Conservation (phyloP, 2,113 vertebrate genomes). For the Dromaius novaehollandiae region DNA sequence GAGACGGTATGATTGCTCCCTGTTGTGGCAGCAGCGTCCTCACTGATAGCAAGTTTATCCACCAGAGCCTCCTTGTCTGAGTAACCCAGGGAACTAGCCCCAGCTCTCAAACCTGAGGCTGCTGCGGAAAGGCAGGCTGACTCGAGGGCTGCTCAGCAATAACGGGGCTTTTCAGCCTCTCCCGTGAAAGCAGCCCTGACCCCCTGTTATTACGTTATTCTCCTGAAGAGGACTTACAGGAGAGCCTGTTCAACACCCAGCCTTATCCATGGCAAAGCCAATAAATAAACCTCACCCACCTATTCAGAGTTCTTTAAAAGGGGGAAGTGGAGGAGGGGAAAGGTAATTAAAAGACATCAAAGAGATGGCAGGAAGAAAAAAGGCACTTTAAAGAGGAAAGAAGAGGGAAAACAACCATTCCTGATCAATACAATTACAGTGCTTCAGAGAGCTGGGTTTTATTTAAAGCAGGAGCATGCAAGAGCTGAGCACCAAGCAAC, state of each 20-base stretch:
- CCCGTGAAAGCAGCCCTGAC: not conserved
- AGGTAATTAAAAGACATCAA: conserved; percentile 11
- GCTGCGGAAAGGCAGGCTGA: not conserved
- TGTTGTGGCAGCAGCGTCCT: not conserved
- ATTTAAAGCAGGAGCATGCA: not conserved
- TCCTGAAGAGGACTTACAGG: not conserved
- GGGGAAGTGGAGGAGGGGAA: not conserved
- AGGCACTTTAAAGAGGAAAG: not conserved
- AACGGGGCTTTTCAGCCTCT: not conserved
- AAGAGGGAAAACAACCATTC: not conserved
- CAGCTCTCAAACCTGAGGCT: not conserved
- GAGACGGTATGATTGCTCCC: not conserved
- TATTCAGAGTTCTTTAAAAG: not conserved
- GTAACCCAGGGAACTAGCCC: not conserved
- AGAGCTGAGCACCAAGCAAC: not conserved
- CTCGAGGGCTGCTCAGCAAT: not conserved
- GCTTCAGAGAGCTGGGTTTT: not conserved
- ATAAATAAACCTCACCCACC: not conserved
- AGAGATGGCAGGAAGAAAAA: not conserved
- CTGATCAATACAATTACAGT: not conserved
- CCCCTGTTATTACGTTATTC: not conserved
- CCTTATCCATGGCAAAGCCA: not conserved
- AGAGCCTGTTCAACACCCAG: not conserved
- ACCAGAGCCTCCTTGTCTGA: not conserved
- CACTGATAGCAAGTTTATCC: fast-evolving